Base-by-base conservation (phyloP, 2,113 vertebrate species). In the Odocoileus virginianus region DNA sequence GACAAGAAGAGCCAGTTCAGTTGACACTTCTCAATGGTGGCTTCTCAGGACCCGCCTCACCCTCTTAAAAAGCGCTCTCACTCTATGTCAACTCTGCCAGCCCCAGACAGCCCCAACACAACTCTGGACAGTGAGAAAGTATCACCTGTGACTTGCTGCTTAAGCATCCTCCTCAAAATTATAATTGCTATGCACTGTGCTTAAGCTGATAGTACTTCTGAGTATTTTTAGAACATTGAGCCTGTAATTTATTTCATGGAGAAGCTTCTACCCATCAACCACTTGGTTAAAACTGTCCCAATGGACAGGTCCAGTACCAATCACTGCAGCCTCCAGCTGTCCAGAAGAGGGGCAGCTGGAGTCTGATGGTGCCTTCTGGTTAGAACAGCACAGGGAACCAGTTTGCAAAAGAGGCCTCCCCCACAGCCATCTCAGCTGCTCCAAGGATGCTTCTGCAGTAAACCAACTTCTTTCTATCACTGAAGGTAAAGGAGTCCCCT, bases 151-250 rank as follows among this genome's bases (percentile, higher is more conserved):
- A 71, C 36, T 83, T 61, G 93, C 91, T 60, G 40, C 78, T 91
- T 71, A 57, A 47, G 92, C 47, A 6, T 33, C 61, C 45, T 81
- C 45, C 89, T 74, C 19, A 7, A 36, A 50, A 84, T 61, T 25
- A 1, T 90, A 74, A 64, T 92, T 74, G n/a, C 81, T 87, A 0
- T 57, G 76, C 81, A 76, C 88, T 57, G 61, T 23, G 25, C 84
- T 30, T 30, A 64, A 89, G 91, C 79, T 40, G 79, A n/a, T 45
- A n/a, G 61, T 16, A 36, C 67, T 81, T 36, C 30, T 60, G 43
- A 40, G 88, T 89, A 76, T 58, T 88, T 95, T 67, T 55, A 94
- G 95, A 71, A 92, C 36, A 27, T 58, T 45, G 85, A 94, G 57
- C 90, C 74, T 82, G n/a, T 13, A 55, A 71, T 82, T 86, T 50